phyloP scores from a whole-genome alignment of 2,113 vertebrate genomes.

The Dromaius novaehollandiae region DNA sequence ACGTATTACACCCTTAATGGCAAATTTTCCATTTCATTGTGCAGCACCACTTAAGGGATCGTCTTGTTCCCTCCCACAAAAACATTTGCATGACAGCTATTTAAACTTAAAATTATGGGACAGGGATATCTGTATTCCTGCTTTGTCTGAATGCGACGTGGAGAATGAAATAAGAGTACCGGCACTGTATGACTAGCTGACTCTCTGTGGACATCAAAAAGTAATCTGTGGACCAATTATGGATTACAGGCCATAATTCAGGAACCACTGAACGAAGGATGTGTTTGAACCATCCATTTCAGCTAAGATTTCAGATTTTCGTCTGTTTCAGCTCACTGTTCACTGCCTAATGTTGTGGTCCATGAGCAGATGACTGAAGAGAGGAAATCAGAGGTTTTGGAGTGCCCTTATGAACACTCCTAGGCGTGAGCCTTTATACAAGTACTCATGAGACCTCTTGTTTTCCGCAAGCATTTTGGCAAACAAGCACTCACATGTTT shows the following conservation, averaged over 20 bases:
- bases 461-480: slow-evolving; percentile 47
- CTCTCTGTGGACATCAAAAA: not conserved
- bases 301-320: not conserved
- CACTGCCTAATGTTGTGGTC: slow-evolving; percentile 10
- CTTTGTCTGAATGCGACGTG: not conserved
- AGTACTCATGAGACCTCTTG: slow-evolving; percentile 49
- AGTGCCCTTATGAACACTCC: slow-evolving; percentile 30
- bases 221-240: not conserved
- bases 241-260: not conserved
- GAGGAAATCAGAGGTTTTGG: slow-evolving; percentile 32
- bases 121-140: not conserved
- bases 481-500: slow-evolving; percentile 38
- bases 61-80: not conserved
- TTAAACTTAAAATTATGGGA: not conserved
- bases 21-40: slow-evolving; percentile 7
- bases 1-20: not conserved
- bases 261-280: not conserved
- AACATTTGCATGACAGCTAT: not conserved
- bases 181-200: not conserved
- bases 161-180: not conserved
- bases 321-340: not conserved
- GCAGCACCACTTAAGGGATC: not conserved
- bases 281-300: not conserved
- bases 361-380: slow-evolving; percentile 9
- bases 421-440: slow-evolving; percentile 46